A percentile compares a stretch with the other conserved stretches of the same genome.
phyloP scores from a whole-genome alignment of 64 coral and sea anemone genomes.

The Exaiptasia diaphana region DNA sequence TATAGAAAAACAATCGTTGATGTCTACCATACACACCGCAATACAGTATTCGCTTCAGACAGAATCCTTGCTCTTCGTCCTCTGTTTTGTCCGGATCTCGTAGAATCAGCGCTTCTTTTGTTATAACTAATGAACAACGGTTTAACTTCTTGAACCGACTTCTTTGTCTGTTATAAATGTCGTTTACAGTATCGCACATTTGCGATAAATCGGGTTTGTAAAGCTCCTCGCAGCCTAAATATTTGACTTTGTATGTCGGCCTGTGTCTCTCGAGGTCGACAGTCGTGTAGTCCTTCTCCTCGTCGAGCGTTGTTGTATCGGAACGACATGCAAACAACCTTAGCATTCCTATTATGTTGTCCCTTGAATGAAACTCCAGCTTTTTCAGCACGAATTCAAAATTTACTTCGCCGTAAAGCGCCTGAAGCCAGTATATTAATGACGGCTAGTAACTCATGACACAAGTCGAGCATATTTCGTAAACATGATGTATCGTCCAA shows the following conservation, averaged over 20 bases:
- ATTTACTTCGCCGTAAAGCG: not conserved
- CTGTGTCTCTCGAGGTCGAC: slow-evolving; percentile 74
- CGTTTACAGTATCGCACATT: slow-evolving; percentile 83
- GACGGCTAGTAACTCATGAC: not conserved
- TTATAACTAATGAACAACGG: slow-evolving; percentile 74
- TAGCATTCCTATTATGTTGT: slow-evolving; percentile 60
- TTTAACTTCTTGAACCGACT: slow-evolving; percentile 54
- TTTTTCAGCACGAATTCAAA: slow-evolving; percentile 5
- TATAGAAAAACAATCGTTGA: slow-evolving; percentile 89
- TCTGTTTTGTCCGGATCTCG: slow-evolving; percentile 83
- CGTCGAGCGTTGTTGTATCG: slow-evolving; percentile 57
- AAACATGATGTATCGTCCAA: not conserved
- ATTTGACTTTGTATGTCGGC: slow-evolving; percentile 80
- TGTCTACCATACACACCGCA: slow-evolving; percentile 68
- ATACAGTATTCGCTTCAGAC: slow-evolving; percentile 67
- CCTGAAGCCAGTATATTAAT: not conserved
- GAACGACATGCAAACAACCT: slow-evolving; percentile 72
- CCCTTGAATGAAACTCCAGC: not conserved
- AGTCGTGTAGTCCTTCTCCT: slow-evolving; percentile 69
- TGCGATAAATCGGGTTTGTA: slow-evolving; percentile 65
- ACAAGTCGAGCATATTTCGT: not conserved
- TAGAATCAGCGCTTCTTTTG: slow-evolving; percentile 74
- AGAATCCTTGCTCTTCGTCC: slow-evolving; percentile 72
- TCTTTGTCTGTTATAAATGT: slow-evolving; percentile 59
- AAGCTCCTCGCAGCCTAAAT: slow-evolving; percentile 74